Evolutionary conservation across 1,140 invertebrate genomes (phyloP), one percentile per base, ranked within the genome.

Genomic region (Drosophila yakuba): DNA sequence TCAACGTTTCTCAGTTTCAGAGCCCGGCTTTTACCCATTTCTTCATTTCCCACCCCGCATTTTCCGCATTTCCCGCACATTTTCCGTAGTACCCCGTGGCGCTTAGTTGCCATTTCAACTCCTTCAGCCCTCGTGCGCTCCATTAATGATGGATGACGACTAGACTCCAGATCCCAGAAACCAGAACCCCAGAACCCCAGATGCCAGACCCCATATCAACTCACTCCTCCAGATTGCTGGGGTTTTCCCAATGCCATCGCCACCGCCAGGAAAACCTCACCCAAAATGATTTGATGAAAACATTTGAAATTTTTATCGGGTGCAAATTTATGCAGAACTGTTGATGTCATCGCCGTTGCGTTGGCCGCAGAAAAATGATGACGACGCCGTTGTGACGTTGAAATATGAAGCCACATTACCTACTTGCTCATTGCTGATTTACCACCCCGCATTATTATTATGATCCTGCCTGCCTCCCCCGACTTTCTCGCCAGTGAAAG

Each of bases 291-390:
- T 89, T 89, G 84, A 89, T 89, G 84, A 89, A 89, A 89, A 89
- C 84, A 89, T 89, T 89, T 89, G 84, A 89, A 89, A 89, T 89
- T 89, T 89, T 89, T 89, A 89, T 89, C 84, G 85, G 84, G 84
- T 89, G 85, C 84, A 89, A 89, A 89, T 84, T 89, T 89, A 89
- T 89, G 80, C 84, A 89, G 84, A 89, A 89, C 84, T 89, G 84
- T 89, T 84, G 77, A 89, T 89, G 84, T 89, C 84, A 89, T 90
- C 85, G 84, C 77, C 66, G 50, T 69, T 66, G 63, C 57, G 62
- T 64, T 64, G 64, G 75, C 82, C 66, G 62, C 79, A 88, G 78
- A 83, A 75, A 88, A 88, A 89, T 84, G 84, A 90, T 89, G 84
- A 89, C 84, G 80, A 84, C 80, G 84, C 84, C 80, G 78, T 71